A percentile compares a stretch with the other conserved stretches of the same genome.
phyloP scores from a whole-genome alignment of 2,888 invertebrate genomes.

The Hedya salicella region DNA sequence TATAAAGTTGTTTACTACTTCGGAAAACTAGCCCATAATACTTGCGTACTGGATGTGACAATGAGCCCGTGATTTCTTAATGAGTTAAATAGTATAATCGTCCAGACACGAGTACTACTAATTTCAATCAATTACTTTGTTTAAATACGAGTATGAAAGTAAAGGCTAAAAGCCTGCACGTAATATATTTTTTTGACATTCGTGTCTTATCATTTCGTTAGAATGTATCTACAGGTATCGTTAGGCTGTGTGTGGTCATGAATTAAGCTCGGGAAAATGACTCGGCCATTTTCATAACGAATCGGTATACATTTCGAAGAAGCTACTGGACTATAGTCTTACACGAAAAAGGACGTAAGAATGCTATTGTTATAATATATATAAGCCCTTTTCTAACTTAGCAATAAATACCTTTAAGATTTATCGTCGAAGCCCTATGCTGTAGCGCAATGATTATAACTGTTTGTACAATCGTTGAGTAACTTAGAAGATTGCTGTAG shows the following conservation, averaged over 20 bases:
- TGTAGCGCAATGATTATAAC: slow-evolving; percentile 33
- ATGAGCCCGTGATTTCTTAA: too few relatives aligned
- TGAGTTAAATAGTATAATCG: too few relatives aligned
- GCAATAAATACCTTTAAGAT: slow-evolving; percentile 10
- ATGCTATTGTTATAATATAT: neutral
- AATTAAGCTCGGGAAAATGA: slow-evolving; percentile 28
- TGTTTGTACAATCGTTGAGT: slow-evolving; percentile 14
- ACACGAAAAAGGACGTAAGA: neutral
- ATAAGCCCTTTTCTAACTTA: neutral
- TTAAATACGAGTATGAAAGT: too few relatives aligned
- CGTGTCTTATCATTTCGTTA: slow-evolving; percentile 6
- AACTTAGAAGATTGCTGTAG: slow-evolving; percentile 19
- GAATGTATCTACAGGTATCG: slow-evolving; percentile 12
- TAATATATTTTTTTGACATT: too few relatives aligned
- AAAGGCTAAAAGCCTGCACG: too few relatives aligned
- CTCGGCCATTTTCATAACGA: slow-evolving; percentile 30
- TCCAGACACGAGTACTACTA: too few relatives aligned
- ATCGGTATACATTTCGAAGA: slow-evolving; percentile 25
- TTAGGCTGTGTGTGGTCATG: slow-evolving; percentile 13
- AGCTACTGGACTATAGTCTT: neutral
- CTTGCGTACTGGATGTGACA: too few relatives aligned
- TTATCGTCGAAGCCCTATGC: slow-evolving; percentile 19
- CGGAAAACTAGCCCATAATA: too few relatives aligned
- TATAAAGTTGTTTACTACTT: too few relatives aligned
- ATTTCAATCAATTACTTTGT: too few relatives aligned